Evolutionary conservation across 2,113 vertebrate genomes (phyloP).

Genomic region (Chrysochloris asiatica): DNA sequence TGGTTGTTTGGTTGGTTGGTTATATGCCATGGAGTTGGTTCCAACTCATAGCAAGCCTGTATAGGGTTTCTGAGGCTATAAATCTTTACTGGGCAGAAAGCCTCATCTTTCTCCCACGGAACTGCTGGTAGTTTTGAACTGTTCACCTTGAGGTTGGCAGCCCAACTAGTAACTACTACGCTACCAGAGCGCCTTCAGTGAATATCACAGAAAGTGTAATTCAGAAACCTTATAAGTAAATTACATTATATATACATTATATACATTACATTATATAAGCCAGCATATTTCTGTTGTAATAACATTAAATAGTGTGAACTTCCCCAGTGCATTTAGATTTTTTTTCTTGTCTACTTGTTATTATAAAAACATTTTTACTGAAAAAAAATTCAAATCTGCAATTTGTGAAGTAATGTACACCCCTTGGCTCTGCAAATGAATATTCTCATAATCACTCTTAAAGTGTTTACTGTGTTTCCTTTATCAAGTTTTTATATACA

Average conservation of each 20-base stretch:
- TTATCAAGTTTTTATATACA: background rate
- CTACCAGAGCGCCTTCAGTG: no score
- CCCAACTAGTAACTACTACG: no score
- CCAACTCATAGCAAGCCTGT: no score
- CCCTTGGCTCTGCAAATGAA: no score
- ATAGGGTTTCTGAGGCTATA: no score
- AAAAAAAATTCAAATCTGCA: background rate
- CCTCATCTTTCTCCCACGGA: no score
- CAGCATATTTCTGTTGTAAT: background rate
- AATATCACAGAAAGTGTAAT: background rate
- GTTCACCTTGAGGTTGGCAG: no score
- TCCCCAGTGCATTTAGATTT: background rate
- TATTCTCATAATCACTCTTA: background rate
- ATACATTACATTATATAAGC: no score
- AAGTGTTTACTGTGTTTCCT: background rate
- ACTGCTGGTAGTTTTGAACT: no score
- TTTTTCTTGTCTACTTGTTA: background rate
- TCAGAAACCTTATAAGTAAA: background rate
- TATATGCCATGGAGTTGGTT: no score
- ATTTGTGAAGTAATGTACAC: background rate
- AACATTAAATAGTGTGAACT: slow-evolving; percentile 11
- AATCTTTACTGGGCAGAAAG: no score
- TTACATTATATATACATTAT: slow-evolving; percentile 6
- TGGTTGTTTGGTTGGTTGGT: no score
- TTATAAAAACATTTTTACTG: background rate